Base-by-base conservation (phyloP, 92 coral and sea anemone genomes). In the Zoanthus solanderi region DNA sequence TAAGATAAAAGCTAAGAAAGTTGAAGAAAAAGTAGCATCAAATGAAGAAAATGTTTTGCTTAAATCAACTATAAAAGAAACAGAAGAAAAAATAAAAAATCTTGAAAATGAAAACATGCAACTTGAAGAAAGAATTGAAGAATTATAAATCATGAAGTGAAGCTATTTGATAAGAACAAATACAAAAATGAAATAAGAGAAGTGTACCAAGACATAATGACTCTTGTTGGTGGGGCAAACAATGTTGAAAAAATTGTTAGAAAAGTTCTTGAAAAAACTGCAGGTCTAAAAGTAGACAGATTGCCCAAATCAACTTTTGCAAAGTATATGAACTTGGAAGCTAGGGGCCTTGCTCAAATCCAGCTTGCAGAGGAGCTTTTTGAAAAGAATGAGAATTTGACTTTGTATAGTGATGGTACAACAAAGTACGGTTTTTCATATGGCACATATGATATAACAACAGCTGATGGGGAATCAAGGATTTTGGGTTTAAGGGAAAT, bases 401-500 rank as follows among this genome's bases (percentile, higher is more conserved):
- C 44, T 4, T 45, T 72, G 11, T 72, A 72, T 44, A 37, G 77
- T 72, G 77, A 72, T 72, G 77, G 90, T 67, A 87, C 90, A 34
- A 77, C 75, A 31, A 86, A 86, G 52, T 76, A 75, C 42, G 89
- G 89, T 31, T 60, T 15, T 56, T 61, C 58, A 12, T 86, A 14
- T 75, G 89, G 89, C 61, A 86, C 89, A 2, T 86, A 57, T 76
- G 89, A 86, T 42, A 77, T 86, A 32, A 86, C 42, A 28, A 75
- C 89, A 56, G 69, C 72, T 32, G 44, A 46, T 45, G 90, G 90
- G 57, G 63, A 87, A 60, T 58, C 66, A 29, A 73, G 68, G 14
- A 52, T 84, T 72, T 42, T 84, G 63, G 88, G 82, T 58, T 58
- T 84, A 54, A 28, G 82, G 69, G 88, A 72, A 48, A 67, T 84